These are phyloP conservation scores for Pygmarrhopalites habei DNA, from an alignment of 1,140 invertebrate species.

Conservation along the genomic window DNA sequence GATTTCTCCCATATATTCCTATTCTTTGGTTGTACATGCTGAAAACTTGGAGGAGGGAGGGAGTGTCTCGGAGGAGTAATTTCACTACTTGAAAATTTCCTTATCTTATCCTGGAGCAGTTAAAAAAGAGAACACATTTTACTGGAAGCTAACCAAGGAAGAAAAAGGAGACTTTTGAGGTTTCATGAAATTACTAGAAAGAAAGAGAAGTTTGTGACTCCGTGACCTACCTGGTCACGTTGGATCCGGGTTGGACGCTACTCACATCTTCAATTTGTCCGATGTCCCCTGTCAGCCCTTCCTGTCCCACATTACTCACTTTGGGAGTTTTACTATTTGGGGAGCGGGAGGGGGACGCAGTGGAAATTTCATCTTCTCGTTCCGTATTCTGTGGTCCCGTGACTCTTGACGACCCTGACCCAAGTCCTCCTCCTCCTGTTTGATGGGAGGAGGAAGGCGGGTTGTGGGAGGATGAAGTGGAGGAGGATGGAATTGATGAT, in stretches of 20 bases:
- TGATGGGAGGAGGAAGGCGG: background rate
- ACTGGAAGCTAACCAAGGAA: too few relatives aligned
- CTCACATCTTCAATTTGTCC: conserved; percentile 6
- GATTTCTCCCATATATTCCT: too few relatives aligned
- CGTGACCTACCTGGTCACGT: conserved; percentile 8
- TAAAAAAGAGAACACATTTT: too few relatives aligned
- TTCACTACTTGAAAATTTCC: too few relatives aligned
- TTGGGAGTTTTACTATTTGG: background rate
- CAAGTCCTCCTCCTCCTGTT: background rate
- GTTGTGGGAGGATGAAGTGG: background rate
- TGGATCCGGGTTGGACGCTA: conserved; percentile 11
- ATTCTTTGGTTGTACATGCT: too few relatives aligned
- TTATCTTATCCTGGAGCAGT: too few relatives aligned
- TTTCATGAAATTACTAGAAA: too few relatives aligned
- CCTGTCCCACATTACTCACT: background rate
- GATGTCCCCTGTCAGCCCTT: background rate
- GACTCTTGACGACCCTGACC: too few relatives aligned
- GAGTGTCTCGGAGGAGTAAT: too few relatives aligned
- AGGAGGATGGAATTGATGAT: background rate
- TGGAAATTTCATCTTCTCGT: background rate
- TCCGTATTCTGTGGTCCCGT: background rate
- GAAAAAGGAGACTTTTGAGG: too few relatives aligned
- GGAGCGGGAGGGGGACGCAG: background rate
- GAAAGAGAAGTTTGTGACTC: too few relatives aligned
- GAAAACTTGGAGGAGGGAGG: too few relatives aligned